Evolutionary conservation across 2,113 vertebrate genomes (phyloP), one percentile per base, ranked within the genome.

Genomic region (Amia ocellicauda): DNA sequence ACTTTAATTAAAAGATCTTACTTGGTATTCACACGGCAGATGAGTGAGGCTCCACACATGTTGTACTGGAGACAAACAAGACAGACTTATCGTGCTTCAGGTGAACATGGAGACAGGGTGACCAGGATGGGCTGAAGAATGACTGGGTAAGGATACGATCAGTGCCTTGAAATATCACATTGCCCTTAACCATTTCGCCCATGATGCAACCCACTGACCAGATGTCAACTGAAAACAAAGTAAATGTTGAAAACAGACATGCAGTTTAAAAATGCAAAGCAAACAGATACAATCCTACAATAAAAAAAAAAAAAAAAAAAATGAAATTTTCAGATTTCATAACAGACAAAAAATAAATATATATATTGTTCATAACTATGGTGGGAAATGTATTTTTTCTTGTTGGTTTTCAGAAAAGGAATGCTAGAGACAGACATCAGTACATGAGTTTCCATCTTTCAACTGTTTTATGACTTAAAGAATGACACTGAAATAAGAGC

Each of bases 141-240:
- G 61, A 79, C 73, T 69, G 78, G 83, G 80, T 83, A 92, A 96
- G 95, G 96, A 98, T 98, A 98, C 96, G 95, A 86, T 98, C 96
- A 76, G 96, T 98, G 85, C 95, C 96, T 89, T 97, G 96, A 91
- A 98, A 98, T 89, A 98, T 94, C 85, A 98, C 96, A 86, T 92
- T 90, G 87, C 95, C 96, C 88, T 97, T 98, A 82, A 98, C 93
- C 96, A 98, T 96, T 88, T 98, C 96, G 82, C 96, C 96, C 96
- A 98, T 98, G 90, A 98, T 98, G 87, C 96, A 98, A 78, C 96
- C 96, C 82, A 98, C 95, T 83, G 96, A 98, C 96, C 96, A 98
- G 91, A 98, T 98, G 91, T 98, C 96, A 91, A 98, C 96, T 98
- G 93, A 88, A 89, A 93, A 88, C 79, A 93, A 86, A 93, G 74